Conservation (phyloP, 2,797 vertebrate species). For the Bucorvus abyssinicus region DNA sequence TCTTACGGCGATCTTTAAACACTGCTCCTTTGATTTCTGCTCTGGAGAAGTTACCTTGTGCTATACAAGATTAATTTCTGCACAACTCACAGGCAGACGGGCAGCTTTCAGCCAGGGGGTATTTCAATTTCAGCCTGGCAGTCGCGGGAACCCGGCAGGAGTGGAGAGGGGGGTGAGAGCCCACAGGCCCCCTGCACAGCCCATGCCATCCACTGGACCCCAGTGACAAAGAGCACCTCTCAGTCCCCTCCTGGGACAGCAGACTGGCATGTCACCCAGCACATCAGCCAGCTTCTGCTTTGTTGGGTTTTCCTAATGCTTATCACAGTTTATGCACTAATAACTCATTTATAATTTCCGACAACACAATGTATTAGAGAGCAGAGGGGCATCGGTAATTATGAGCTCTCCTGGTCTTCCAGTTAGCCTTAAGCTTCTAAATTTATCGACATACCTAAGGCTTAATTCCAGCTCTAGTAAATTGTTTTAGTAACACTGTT, state of each 20-base stretch:
- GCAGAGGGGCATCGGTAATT: too few species aligned
- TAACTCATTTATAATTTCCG: neutral
- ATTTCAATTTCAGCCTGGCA: neutral
- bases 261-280: neutral
- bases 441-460: accelerated
- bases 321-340: neutral
- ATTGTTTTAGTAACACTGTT: accelerated
- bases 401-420: neutral
- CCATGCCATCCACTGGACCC: neutral
- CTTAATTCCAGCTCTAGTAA: accelerated
- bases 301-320: neutral
- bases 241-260: neutral
- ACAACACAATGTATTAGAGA: neutral
- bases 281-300: neutral
- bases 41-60: too few species aligned
- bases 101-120: too few species aligned
- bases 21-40: too few species aligned
- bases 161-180: neutral
- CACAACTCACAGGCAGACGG: too few species aligned
- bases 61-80: too few species aligned
- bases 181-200: neutral
- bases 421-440: accelerated
- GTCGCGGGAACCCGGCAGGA: neutral
- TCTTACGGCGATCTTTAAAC: too few species aligned
- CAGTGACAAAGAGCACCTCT: neutral